Evolutionary conservation across 2,113 vertebrate species (phyloP), one percentile per base, ranked within the genome.

Genomic region (Fulmarus glacialis): DNA sequence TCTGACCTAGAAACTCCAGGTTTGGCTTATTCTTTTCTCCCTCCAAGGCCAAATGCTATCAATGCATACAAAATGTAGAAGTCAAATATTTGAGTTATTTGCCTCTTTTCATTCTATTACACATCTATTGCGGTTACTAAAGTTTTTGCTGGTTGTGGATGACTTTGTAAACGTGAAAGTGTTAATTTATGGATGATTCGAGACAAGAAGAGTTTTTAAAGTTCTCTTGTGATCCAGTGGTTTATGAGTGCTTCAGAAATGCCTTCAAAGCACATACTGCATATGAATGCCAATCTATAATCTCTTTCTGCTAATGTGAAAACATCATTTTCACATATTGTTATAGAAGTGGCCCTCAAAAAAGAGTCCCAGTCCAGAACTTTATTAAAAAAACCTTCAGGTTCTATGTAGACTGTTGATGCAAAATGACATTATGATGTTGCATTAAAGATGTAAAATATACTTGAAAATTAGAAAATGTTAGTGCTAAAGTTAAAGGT

Each of bases 191-290:
- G 21, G 17, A 59, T 58, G 43, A 73, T 82, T 93, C 29, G 56
- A 93, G 43, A 77, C 17, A 55, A 63, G 13, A 52, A 43, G n/a
- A 71, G 8, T 53, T 92, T 89, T 92, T 77, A 43, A 89, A 82
- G 82, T 71, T 26, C 42, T 81, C 22, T 4, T 83, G 59, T 38
- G 55, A 73, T 58, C 29, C 2, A 8, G 19, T 40, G 23, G 45
- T 45, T 92, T 64, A 58, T 17, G 4, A 87, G 8, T 68, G 29
- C 36, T 59, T 58, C 56, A 82, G 38, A 87, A 94, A 82, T 27
- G 6, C 22, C 60, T 94, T 87, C 56, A 68, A 72, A 89, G 52
- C 45, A 58, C 23, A 22, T 34, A 36, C 13, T 59, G 11, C 14
- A 30, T 48, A 13, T 43, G 59, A 78, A 58, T 63, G 22, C 15